Evolutionary conservation across 2,888 invertebrate genomes (phyloP).

Genomic region (Anorthoa munda): DNA sequence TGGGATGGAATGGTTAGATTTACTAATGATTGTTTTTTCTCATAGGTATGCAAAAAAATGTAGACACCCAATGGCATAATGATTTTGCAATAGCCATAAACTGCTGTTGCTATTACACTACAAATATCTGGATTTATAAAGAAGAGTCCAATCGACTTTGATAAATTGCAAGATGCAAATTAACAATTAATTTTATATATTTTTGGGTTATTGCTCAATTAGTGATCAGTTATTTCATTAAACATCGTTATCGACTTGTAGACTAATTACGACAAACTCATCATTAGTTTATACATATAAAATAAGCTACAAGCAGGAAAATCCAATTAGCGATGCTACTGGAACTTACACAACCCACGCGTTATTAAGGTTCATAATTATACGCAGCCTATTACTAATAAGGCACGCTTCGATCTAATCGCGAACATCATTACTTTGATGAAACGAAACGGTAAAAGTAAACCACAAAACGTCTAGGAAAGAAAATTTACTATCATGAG

Average conservation of each 20-base stretch:
- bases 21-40: background rate
- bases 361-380: conserved; percentile 75
- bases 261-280: conserved; percentile 33
- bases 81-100: background rate
- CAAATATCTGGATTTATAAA: background rate
- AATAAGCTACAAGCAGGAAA: conserved; percentile 41
- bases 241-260: conserved; percentile 7
- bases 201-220: conserved; percentile 1
- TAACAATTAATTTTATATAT: background rate
- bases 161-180: background rate
- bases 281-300: conserved; percentile 37
- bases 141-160: background rate
- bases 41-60: background rate
- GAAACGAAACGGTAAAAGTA: conserved; percentile 75
- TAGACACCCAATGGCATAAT: too few species aligned
- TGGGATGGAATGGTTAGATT: background rate
- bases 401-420: conserved; percentile 72
- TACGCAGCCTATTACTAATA: conserved; percentile 63
- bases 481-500: conserved; percentile 87
- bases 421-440: conserved; percentile 76
- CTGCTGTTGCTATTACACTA: background rate
- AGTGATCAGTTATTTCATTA: background rate
- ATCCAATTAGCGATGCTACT: conserved; percentile 57
- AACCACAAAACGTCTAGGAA: conserved; percentile 84
- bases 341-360: conserved; percentile 57